These are phyloP conservation scores for Aphyosemion australe DNA, from an alignment of 2,113 vertebrate species.

Conservation along the genomic window DNA sequence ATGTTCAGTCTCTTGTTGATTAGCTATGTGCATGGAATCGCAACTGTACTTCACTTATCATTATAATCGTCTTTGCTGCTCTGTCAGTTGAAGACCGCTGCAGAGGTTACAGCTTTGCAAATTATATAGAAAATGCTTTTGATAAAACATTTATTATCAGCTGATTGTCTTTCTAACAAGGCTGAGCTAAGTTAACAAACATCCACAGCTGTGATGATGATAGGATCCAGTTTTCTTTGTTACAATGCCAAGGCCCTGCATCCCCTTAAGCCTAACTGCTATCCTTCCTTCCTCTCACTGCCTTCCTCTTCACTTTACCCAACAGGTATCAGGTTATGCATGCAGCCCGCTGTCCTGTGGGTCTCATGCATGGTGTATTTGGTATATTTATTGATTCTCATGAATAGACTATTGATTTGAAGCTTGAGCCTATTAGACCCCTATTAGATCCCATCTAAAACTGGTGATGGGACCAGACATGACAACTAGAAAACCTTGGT, in stretches of 20 bases:
- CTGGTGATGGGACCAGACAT: slow-evolving; percentile 63
- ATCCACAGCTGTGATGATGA: slow-evolving; percentile 35
- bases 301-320: slow-evolving; percentile 12
- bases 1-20: slow-evolving; percentile 14
- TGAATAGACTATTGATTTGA: slow-evolving; percentile 74
- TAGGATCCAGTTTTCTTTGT: slow-evolving; percentile 52
- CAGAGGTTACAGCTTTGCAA: too few relatives aligned
- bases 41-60: slow-evolving; percentile 1
- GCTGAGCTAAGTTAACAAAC: slow-evolving; percentile 30
- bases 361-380: slow-evolving; percentile 64
- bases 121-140: not conserved
- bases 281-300: slow-evolving; percentile 43
- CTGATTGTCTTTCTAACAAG: slow-evolving; percentile 9
- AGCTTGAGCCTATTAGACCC: slow-evolving; percentile 76
- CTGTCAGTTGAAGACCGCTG: slow-evolving; percentile 2
- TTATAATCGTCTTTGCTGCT: slow-evolving; percentile 11
- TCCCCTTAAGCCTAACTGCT: slow-evolving; percentile 49
- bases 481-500: slow-evolving; percentile 58
- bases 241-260: slow-evolving; percentile 61
- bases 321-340: slow-evolving; percentile 30
- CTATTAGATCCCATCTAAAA: slow-evolving; percentile 64
- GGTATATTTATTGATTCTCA: slow-evolving; percentile 74
- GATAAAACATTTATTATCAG: slow-evolving; percentile 37
- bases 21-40: not conserved
- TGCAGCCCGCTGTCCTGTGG: slow-evolving; percentile 52